phyloP scores from a whole-genome alignment of 1,140 invertebrate genomes.

The Proctacanthus coquilletti region DNA sequence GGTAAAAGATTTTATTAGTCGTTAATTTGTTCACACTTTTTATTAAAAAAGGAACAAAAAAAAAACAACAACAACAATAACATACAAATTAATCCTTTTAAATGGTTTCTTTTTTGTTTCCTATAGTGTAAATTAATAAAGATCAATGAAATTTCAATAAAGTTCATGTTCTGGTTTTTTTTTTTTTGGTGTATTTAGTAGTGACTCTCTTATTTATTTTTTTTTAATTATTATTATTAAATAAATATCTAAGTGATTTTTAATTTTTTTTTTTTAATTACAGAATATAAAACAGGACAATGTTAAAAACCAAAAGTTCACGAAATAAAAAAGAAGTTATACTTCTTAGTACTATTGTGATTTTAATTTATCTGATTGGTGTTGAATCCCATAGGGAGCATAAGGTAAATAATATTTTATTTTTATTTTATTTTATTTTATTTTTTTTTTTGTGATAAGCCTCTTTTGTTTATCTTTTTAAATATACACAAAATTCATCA shows the following conservation, averaged over 20 bases:
- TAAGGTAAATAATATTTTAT: slow-evolving; percentile 1
- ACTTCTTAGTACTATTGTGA: background rate
- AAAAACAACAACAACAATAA: background rate
- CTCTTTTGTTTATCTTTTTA: no score
- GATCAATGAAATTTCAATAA: no score
- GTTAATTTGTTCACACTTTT: background rate
- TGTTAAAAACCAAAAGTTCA: background rate
- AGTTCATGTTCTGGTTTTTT: no score
- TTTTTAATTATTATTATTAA: background rate
- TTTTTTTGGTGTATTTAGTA: no score
- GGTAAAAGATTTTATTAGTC: background rate
- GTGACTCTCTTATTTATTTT: background rate
- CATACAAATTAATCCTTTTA: no score
- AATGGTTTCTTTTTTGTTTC: no score
- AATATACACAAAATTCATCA: no score
- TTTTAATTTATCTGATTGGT: background rate
- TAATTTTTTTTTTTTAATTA: background rate
- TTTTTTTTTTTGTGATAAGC: no score
- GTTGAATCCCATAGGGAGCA: slow-evolving; percentile 1
- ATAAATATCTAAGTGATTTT: background rate
- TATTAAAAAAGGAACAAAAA: background rate
- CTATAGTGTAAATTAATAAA: no score
- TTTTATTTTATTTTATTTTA: no score
- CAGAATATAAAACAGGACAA: background rate
- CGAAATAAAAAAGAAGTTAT: background rate